A percentile compares a stretch with the other conserved stretches of the same genome.
phyloP scores from a whole-genome alignment of 2,888 invertebrate species.

The Agrotis exclamationis region DNA sequence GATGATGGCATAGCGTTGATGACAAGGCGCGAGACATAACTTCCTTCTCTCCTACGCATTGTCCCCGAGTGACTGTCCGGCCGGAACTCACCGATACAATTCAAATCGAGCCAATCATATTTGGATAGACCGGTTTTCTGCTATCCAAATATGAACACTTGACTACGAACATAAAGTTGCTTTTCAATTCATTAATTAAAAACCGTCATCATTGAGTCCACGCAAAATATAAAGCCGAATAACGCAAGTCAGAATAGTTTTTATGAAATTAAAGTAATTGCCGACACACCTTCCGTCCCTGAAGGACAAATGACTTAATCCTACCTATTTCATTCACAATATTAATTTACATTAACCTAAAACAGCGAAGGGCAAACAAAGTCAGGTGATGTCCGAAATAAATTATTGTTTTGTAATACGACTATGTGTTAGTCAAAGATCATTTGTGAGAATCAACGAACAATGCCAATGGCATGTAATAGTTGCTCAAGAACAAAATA shows the following conservation, averaged over 20 bases:
- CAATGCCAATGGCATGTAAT: conserved; percentile 39
- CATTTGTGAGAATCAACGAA: conserved; percentile 5
- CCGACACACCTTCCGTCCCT: conserved; percentile 27
- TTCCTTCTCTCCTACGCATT: conserved; percentile 18
- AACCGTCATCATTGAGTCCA: neutral
- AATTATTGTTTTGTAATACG: conserved; percentile 31
- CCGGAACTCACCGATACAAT: conserved; percentile 39
- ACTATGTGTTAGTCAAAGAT: conserved; percentile 9
- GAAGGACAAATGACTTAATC: conserved; percentile 22
- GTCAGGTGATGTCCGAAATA: conserved; percentile 25
- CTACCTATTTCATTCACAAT: neutral
- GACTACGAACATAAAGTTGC: neutral
- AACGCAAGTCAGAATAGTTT: conserved; percentile 9
- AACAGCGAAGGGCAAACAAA: conserved; percentile 25
- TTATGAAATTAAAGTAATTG: conserved; percentile 31
- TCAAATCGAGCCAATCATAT: conserved; percentile 37
- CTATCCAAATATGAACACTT: conserved; percentile 30
- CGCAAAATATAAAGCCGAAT: neutral
- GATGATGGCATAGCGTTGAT: neutral
- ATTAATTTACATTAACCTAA: conserved; percentile 25
- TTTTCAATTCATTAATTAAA: conserved; percentile 1
- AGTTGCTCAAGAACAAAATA: conserved; percentile 30
- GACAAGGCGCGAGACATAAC: neutral
- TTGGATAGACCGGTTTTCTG: conserved; percentile 43
- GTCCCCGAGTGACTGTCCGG: neutral